Evolutionary conservation across 2,113 vertebrate genomes (phyloP).

Genomic region (Morphnarchus princeps): DNA sequence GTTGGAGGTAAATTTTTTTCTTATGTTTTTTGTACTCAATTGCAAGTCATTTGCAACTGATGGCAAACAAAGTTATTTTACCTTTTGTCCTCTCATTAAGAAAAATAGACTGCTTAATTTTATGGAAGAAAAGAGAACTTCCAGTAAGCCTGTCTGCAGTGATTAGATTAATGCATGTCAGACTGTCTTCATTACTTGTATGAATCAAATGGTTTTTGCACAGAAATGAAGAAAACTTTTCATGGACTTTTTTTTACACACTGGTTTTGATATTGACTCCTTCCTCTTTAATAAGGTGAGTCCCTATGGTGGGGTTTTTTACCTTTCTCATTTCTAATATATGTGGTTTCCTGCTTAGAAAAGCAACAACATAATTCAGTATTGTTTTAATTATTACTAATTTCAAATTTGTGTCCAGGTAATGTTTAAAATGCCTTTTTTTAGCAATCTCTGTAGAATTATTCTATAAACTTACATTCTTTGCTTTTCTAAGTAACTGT

Average conservation of each 20-base stretch:
- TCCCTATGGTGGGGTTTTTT: accelerated
- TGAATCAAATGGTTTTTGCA: not conserved
- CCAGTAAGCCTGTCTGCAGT: not conserved
- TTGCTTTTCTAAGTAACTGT: not conserved
- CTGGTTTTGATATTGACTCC: not conserved
- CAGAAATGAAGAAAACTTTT: not conserved
- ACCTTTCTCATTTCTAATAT: not conserved
- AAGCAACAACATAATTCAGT: not conserved
- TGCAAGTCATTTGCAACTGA: not conserved
- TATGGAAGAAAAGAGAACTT: not conserved
- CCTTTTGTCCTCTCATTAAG: not conserved
- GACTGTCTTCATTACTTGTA: not conserved
- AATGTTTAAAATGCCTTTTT: not conserved
- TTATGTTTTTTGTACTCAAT: not conserved
- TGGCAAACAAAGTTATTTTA: not conserved
- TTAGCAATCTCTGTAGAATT: not conserved
- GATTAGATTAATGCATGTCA: not conserved
- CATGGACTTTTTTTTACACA: not conserved
- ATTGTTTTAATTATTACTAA: not conserved
- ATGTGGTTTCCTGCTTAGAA: not conserved
- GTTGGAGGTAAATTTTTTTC: not conserved
- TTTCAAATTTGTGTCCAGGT: not conserved
- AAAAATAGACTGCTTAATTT: not conserved
- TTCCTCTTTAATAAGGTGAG: not conserved
- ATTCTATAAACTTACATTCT: not conserved